Conservation (phyloP, 2,797 vertebrate genomes). For the Melanotaenia parkinsoni region DNA sequence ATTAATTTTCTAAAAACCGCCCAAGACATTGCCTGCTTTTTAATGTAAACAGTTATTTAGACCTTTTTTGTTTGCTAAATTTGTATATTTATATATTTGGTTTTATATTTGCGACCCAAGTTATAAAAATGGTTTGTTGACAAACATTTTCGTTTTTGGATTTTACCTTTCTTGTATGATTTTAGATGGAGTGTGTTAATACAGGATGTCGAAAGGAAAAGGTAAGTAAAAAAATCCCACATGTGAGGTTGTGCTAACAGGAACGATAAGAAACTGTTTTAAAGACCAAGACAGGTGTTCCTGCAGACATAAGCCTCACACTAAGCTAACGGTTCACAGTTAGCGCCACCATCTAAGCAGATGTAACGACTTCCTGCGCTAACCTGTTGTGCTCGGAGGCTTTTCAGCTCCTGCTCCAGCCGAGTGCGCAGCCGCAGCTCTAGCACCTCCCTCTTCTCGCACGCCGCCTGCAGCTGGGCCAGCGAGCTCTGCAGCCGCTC, state of each 20-base stretch:
- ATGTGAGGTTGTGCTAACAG: not conserved
- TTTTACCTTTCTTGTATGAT: not conserved
- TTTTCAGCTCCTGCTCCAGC: conserved; percentile 96
- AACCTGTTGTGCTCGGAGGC: conserved; percentile 93
- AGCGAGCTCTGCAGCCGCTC: conserved; percentile 93
- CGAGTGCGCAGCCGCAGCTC: conserved; percentile 92
- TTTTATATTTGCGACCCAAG: too few relatives aligned
- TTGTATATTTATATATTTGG: too few relatives aligned
- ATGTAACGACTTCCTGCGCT: conserved; percentile 5
- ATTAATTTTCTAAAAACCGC: too few relatives aligned
- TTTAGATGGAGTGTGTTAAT: not conserved
- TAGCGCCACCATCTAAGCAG: too few relatives aligned
- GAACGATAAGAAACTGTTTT: not conserved
- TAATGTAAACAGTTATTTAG: too few relatives aligned
- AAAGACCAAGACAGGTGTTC: too few relatives aligned
- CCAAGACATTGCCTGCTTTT: too few relatives aligned
- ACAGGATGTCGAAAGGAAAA: not conserved
- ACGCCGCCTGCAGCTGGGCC: conserved; percentile 94
- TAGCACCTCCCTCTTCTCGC: conserved; percentile 93
- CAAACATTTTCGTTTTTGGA: not conserved
- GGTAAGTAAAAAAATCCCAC: not conserved
- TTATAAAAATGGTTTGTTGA: too few relatives aligned
- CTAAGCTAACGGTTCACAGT: not conserved
- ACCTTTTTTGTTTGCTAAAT: too few relatives aligned
- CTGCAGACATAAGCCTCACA: too few relatives aligned